Base-by-base conservation (phyloP, 2,888 invertebrate genomes). In the Vanessa cardui region DNA sequence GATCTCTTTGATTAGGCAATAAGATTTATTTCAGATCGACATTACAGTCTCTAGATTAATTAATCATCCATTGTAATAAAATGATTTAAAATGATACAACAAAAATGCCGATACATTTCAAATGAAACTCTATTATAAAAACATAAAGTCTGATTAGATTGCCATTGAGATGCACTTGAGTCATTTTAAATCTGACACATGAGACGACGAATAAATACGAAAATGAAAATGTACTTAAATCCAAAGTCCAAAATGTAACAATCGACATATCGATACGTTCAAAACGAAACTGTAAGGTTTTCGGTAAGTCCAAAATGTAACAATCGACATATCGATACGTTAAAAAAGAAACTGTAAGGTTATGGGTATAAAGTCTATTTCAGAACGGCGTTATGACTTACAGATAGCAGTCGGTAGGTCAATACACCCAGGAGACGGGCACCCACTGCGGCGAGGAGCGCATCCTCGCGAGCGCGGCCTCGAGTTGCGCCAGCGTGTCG, bases 401-500 rank as follows among this genome's bases (percentile, higher is more conserved):
- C 49, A 77, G 71, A 64, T 72, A 73, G 61, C 68, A 74, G 68
- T 76, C 71, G 60, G 70, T 66, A 12, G 94, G 95, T 96, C 96
- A 98, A 94, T 98, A 98, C 85, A 99, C 98, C 99, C 99, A 99
- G 54, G 97, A 97, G 9, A 99, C 99, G 6, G 99, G 99, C 74
- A 99, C 98, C 99, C 99, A 99, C 89, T 99, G 99, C 49, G 98
- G 96, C 77, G 97, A 96, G 81, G 96, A 96, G 87, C 97, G 97
- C 71, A 99, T 96, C 70, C 97, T 95, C 74, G 98, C 98, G 78
- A 99, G 96, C 26, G 98, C 97, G 73, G 96, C 95, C 87, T 99
- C 98, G 77, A 99, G 93, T 73, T 97, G 96, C 56, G 96, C 95
- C 81, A 99, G 98, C 49, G 99, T 99, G 88, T 99, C 99, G 88